These are phyloP conservation scores for Myoxocephalus aenaeus DNA, from an alignment of 2,797 vertebrate species.

Conservation along the genomic window DNA sequence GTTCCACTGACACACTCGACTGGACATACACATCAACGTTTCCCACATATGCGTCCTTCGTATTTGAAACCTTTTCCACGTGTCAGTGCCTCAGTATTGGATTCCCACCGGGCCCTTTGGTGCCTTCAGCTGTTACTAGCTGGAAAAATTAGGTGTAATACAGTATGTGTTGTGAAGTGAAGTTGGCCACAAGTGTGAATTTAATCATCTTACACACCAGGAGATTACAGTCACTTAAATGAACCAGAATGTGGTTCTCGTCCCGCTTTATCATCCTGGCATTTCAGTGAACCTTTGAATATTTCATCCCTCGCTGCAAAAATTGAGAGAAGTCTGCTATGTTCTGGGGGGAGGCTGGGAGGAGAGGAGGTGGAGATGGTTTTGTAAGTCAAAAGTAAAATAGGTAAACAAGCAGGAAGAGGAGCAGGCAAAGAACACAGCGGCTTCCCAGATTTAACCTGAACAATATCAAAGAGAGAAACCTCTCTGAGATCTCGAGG, in stretches of 20 bases:
- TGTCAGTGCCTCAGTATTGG: slow-evolving; percentile 16
- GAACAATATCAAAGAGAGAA: slow-evolving; percentile 51
- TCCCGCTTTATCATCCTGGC: slow-evolving; percentile 1
- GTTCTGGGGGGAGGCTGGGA: not conserved
- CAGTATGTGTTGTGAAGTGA: not conserved
- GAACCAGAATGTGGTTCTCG: not conserved
- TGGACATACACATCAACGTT: not conserved
- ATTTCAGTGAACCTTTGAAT: slow-evolving; percentile 29
- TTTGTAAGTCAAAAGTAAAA: slow-evolving; percentile 30
- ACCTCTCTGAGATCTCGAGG: slow-evolving; percentile 38
- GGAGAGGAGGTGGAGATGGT: slow-evolving; percentile 4
- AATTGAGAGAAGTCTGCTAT: slow-evolving; percentile 6
- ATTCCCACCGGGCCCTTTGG: not conserved
- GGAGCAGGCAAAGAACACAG: slow-evolving; percentile 17
- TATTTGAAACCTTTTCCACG: slow-evolving; percentile 51
- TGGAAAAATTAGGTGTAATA: not conserved
- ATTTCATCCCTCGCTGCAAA: not conserved
- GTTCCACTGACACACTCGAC: slow-evolving; percentile 5
- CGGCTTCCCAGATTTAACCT: slow-evolving; percentile 43
- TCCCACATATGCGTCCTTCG: slow-evolving; percentile 23
- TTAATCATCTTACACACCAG: slow-evolving; percentile 5
- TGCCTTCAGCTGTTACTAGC: slow-evolving; percentile 4
- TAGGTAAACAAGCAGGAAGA: slow-evolving; percentile 40
- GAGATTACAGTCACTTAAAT: slow-evolving; percentile 13
- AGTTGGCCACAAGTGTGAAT: not conserved